These are phyloP conservation scores for Apotomis betuletana DNA, from an alignment of 2,888 invertebrate genomes.

Conservation along the genomic window DNA sequence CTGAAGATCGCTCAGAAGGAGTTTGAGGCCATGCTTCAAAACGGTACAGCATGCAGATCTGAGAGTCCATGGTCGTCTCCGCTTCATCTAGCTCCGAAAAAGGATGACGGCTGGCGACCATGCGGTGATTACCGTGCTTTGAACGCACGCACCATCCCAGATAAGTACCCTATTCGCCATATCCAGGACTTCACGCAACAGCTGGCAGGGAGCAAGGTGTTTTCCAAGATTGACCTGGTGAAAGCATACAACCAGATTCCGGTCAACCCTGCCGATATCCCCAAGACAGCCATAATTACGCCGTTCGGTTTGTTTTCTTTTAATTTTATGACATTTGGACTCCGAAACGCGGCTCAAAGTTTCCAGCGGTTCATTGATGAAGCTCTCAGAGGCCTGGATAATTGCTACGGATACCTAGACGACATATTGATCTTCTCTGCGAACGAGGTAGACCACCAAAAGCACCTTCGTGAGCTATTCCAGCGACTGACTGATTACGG, in stretches of 20 bases:
- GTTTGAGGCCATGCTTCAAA: slow-evolving; percentile 50
- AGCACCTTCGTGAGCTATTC: slow-evolving; percentile 50
- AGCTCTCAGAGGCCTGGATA: slow-evolving; percentile 21
- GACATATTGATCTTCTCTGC: slow-evolving; percentile 50
- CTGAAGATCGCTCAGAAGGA: slow-evolving; percentile 51
- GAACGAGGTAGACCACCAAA: slow-evolving; percentile 44
- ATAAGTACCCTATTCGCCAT: slow-evolving; percentile 52
- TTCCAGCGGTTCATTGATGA: slow-evolving; percentile 47
- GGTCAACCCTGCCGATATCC: slow-evolving; percentile 51
- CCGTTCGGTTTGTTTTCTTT: slow-evolving; percentile 34
- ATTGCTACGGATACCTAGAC: slow-evolving; percentile 52
- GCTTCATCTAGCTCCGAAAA: slow-evolving; percentile 54
- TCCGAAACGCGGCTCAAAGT: slow-evolving; percentile 44
- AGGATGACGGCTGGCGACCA: slow-evolving; percentile 48
- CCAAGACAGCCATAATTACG: slow-evolving; percentile 45
- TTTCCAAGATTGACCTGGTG: slow-evolving; percentile 53
- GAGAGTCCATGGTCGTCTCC: slow-evolving; percentile 53
- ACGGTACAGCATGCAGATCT: slow-evolving; percentile 46
- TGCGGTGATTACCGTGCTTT: slow-evolving; percentile 56
- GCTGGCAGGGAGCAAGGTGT: slow-evolving; percentile 48
- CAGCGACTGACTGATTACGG: slow-evolving; percentile 49
- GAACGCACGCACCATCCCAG: slow-evolving; percentile 50
- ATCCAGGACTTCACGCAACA: slow-evolving; percentile 53
- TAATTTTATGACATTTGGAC: slow-evolving; percentile 27
- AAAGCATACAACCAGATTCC: slow-evolving; percentile 45